Conservation (phyloP, 2,113 vertebrate genomes). For the Dermatemys mawii region DNA sequence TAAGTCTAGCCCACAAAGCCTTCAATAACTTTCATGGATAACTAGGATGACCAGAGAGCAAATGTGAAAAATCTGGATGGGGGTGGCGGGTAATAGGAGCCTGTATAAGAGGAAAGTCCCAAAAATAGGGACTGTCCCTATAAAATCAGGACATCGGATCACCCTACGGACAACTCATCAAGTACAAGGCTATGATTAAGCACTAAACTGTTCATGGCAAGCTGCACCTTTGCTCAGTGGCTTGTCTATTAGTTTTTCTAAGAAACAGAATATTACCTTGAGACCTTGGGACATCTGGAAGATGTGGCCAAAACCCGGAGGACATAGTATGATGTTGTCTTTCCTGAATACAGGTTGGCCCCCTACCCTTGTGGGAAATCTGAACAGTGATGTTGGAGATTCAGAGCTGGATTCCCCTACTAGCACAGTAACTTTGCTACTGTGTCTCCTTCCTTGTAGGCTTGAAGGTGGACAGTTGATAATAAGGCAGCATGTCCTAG, state of each 20-base stretch:
- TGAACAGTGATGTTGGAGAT: not conserved
- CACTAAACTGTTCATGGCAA: not conserved
- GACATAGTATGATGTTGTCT: not conserved
- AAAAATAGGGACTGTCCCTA: too few relatives aligned
- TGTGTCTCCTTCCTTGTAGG: not conserved
- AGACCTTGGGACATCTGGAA: too few relatives aligned
- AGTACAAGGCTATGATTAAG: not conserved
- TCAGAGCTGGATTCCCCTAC: not conserved
- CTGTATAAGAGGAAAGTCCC: too few relatives aligned
- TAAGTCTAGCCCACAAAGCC: not conserved
- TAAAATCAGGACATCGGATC: too few relatives aligned
- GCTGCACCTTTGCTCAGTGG: not conserved
- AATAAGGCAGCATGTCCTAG: not conserved
- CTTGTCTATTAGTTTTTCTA: not conserved
- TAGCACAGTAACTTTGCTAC: not conserved
- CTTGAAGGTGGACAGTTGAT: not conserved
- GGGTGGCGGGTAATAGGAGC: too few relatives aligned
- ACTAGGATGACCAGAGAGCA: too few relatives aligned
- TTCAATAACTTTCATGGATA: not conserved
- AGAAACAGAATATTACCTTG: not conserved
- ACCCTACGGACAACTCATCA: not conserved
- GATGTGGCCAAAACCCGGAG: not conserved
- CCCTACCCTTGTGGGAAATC: not conserved
- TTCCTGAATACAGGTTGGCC: not conserved
- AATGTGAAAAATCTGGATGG: too few relatives aligned